Conservation (phyloP, 92 coral and sea anemone genomes). For the Ricordea florida region DNA sequence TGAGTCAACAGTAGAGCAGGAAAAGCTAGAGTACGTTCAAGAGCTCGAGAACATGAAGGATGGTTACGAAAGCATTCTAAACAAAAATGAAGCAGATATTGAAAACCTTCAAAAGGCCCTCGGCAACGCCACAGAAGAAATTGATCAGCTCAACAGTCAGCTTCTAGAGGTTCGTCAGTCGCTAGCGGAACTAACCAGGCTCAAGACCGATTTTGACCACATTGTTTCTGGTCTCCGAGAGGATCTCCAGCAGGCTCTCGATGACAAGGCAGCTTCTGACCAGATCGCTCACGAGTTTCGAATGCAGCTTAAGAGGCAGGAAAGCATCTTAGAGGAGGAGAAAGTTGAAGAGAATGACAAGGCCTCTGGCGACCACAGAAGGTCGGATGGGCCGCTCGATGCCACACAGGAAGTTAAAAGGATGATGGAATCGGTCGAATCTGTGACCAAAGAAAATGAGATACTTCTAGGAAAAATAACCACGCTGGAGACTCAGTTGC, state of each 20-base stretch:
- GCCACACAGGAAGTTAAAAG: background rate
- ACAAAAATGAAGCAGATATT: conserved; percentile 51
- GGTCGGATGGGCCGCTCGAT: background rate
- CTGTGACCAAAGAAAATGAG: conserved; percentile 43
- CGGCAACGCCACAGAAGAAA: background rate
- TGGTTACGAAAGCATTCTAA: conserved; percentile 38
- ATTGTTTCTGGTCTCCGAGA: conserved; percentile 93
- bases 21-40: conserved; percentile 1
- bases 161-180: conserved; percentile 60
- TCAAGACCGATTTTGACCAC: conserved; percentile 82
- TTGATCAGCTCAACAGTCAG: conserved; percentile 11
- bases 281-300: conserved; percentile 86
- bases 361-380: background rate
- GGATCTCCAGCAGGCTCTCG: conserved; percentile 81
- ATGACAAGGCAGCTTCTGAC: conserved; percentile 81
- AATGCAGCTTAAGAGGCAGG: conserved; percentile 41
- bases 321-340: background rate
- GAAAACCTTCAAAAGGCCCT: conserved; percentile 43
- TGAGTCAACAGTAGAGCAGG: background rate
- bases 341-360: background rate
- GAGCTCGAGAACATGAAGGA: conserved; percentile 35
- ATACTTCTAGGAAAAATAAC: conserved; percentile 26
- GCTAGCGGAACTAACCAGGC: conserved; percentile 69
- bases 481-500: conserved; percentile 18
- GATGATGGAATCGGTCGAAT: background rate